Percentiles rank a stretch among this genome's conserved stretches.
Conservation (phyloP, 2,113 vertebrate genomes). For the Bos taurus region DNA sequence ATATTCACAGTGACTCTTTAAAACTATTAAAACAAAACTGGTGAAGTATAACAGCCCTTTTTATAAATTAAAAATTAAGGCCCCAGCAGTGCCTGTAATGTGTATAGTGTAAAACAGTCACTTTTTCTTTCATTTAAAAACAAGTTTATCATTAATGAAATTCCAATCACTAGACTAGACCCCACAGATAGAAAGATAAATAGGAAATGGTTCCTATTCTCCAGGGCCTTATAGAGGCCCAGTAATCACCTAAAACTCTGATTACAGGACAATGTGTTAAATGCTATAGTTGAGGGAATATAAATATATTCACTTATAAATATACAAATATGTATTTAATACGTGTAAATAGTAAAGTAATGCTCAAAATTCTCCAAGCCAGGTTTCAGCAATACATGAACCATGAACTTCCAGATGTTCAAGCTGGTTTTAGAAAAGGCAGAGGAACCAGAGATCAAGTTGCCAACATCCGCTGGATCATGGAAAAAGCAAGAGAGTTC, state of each 20-base stretch:
- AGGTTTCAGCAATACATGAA: too few relatives aligned
- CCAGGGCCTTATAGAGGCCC: background rate
- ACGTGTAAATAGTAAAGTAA: background rate
- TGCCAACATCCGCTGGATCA: too few relatives aligned
- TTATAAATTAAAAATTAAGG: conserved; percentile 15
- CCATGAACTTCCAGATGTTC: too few relatives aligned
- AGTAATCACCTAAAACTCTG: background rate
- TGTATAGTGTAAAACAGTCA: background rate
- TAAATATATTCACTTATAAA: background rate
- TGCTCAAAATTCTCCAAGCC: too few relatives aligned
- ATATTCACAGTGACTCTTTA: background rate
- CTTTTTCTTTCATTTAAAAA: conserved; percentile 25
- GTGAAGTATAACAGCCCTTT: background rate
- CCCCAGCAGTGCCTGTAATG: background rate
- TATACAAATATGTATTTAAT: background rate
- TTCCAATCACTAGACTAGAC: background rate
- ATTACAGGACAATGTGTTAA: background rate
- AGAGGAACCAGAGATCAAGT: too few relatives aligned
- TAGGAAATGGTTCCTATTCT: background rate
- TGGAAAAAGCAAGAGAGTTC: too few relatives aligned
- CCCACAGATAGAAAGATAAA: background rate
- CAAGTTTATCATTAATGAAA: background rate
- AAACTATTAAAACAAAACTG: background rate
- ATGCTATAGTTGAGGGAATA: background rate
- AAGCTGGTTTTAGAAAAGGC: too few relatives aligned